Percentiles rank a stretch among this genome's conserved stretches.
These are phyloP conservation scores for Cebus imitator DNA, from an alignment of 2,113 vertebrate species.

Conservation along the genomic window DNA sequence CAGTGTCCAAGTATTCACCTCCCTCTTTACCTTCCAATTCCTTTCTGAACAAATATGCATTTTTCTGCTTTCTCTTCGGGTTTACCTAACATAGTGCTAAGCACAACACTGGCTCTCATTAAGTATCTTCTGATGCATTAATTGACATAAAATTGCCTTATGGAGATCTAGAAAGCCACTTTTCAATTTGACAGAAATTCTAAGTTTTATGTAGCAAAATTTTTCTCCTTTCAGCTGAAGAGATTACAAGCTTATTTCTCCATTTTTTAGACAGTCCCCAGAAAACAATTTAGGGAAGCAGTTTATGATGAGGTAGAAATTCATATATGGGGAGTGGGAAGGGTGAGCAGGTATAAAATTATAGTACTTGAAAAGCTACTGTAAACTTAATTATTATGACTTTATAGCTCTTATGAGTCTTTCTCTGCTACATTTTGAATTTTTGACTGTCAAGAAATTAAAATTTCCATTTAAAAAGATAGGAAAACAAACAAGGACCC, in stretches of 20 bases:
- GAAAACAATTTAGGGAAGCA: not conserved
- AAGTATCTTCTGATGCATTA: not conserved
- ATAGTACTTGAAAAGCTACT: not conserved
- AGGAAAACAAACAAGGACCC: not conserved
- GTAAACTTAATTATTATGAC: not conserved
- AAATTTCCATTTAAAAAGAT: not conserved
- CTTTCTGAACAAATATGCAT: not conserved
- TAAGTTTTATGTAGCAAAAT: not conserved
- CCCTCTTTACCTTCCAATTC: not conserved
- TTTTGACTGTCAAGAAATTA: not conserved
- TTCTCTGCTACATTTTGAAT: not conserved
- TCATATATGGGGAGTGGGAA: no score
- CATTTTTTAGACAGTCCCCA: not conserved
- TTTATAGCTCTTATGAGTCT: not conserved
- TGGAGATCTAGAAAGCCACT: not conserved
- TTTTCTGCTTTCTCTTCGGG: not conserved
- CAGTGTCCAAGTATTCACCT: not conserved
- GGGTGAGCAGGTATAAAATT: not conserved
- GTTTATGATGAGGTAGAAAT: not conserved
- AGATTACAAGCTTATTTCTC: not conserved
- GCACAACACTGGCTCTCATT: not conserved
- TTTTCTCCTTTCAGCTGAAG: constrained; percentile 4
- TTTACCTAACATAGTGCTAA: not conserved
- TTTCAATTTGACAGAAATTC: not conserved
- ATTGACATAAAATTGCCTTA: not conserved